These are phyloP conservation scores for Drosophila pandora DNA, from an alignment of 1,140 invertebrate species.

Conservation along the genomic window DNA sequence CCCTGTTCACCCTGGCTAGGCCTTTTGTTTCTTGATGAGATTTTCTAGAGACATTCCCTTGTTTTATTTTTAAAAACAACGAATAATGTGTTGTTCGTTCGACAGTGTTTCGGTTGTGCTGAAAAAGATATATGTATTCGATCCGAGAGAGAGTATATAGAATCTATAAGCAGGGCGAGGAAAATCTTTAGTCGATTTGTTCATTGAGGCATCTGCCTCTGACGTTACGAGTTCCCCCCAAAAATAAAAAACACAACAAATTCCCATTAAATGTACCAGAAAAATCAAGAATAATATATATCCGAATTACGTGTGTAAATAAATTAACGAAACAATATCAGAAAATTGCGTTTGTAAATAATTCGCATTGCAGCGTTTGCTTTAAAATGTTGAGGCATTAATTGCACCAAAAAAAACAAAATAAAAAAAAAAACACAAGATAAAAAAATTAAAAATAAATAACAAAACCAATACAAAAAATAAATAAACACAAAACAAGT, in stretches of 20 bases:
- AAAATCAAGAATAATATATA: slow-evolving; percentile 11
- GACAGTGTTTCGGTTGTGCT: background rate
- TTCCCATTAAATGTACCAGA: background rate
- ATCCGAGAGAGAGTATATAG: slow-evolving; percentile 1
- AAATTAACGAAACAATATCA: slow-evolving; percentile 32
- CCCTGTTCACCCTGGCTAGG: background rate
- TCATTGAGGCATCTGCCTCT: slow-evolving; percentile 62
- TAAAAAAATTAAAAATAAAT: background rate
- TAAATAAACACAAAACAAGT: slow-evolving; percentile 3
- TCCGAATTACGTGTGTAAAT: slow-evolving; percentile 6
- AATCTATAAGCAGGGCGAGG: slow-evolving; percentile 18
- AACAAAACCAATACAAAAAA: background rate
- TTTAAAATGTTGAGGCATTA: slow-evolving; percentile 47
- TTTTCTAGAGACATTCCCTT: background rate
- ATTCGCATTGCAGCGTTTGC: slow-evolving; percentile 29
- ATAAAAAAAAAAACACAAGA: slow-evolving; percentile 7
- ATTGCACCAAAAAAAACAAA: background rate
- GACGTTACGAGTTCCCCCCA: slow-evolving; percentile 32
- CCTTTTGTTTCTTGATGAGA: background rate
- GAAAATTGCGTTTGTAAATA: slow-evolving; percentile 16
- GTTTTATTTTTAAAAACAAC: slow-evolving; percentile 3
- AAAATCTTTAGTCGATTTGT: slow-evolving; percentile 5
- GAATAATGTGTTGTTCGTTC: background rate
- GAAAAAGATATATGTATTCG: background rate
- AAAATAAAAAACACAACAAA: background rate